Evolutionary conservation across 2,888 invertebrate genomes (phyloP), one percentile per base, ranked within the genome.

Genomic region (Augiades crinisus): DNA sequence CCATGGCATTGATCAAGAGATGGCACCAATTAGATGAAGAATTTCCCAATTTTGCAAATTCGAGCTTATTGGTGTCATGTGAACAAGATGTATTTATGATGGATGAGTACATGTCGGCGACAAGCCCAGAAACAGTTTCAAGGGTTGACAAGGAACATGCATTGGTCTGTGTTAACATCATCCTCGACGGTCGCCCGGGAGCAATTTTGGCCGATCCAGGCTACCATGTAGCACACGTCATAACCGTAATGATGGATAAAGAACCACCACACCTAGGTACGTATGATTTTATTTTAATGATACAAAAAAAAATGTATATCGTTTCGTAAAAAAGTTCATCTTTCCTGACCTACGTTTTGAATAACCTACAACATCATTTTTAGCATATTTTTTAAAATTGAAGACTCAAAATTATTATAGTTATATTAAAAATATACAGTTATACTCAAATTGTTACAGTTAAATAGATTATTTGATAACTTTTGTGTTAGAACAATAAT

Each of bases 161-260:
- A 1, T 10, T 49, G 22, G 49, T 34, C 1, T 33, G 41, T 6
- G 33, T 41, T 6, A 19, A 41, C 2, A 16, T 49, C 3, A 16
- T 3, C 1, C 24, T 49, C 8, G 34, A 41, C 5, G 49, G 33
- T 5, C 33, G 34, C 0, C n/a, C 6, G 5, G 49, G 49, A 1
- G 49, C 41, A 0, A 12, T 49, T 5, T 16, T 49, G 13, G 49
- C 49, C n/a, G 49, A 49, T 10, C 41, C 49, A 0, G 49, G 49
- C 4, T 49, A 34, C 13, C 49, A 49, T 7, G 6, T 49, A n/a
- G 12, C 33, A 2, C 21, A 5, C n/a, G 12, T 41, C 6, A 2
- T 49, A 8, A 41, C 49, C 1, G 34, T 49, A 1, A 49, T 49
- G 49, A 5, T 34, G 17, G 41, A 41, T n/a, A 10, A 13, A 19